Evolutionary conservation across 2,113 vertebrate species (phyloP).

Genomic region (Sturnus vulgaris): DNA sequence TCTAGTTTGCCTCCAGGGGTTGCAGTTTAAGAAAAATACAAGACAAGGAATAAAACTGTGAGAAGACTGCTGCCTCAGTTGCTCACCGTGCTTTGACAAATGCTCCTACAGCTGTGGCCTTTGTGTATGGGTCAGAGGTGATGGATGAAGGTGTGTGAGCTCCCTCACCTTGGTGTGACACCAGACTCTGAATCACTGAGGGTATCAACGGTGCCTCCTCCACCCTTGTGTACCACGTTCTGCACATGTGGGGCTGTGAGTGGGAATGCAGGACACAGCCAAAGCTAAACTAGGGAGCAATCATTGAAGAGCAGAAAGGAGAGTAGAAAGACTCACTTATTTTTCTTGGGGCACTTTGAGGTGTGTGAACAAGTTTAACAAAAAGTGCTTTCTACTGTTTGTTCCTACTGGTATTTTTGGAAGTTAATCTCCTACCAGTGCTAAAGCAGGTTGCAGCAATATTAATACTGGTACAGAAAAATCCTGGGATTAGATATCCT

Average conservation of each 20-base stretch:
- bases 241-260: too few species aligned
- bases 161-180: not conserved
- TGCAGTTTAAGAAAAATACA: not conserved
- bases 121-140: not conserved
- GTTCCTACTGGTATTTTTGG: not conserved
- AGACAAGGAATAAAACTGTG: not conserved
- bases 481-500: not conserved
- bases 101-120: not conserved
- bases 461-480: not conserved
- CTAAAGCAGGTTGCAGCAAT: not conserved
- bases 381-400: not conserved
- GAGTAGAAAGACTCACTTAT: not conserved
- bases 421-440: not conserved
- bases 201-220: accelerated
- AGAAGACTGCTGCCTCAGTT: not conserved
- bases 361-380: not conserved
- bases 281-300: not conserved
- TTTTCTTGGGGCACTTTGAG: not conserved
- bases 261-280: not conserved
- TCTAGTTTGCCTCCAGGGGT: not conserved
- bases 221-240: not conserved
- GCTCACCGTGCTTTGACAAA: not conserved
- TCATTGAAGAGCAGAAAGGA: not conserved
- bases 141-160: not conserved
- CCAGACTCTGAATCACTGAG: not conserved